Base-by-base conservation (phyloP, 2,888 invertebrate genomes). In the Pachycephus smyrnensis region DNA sequence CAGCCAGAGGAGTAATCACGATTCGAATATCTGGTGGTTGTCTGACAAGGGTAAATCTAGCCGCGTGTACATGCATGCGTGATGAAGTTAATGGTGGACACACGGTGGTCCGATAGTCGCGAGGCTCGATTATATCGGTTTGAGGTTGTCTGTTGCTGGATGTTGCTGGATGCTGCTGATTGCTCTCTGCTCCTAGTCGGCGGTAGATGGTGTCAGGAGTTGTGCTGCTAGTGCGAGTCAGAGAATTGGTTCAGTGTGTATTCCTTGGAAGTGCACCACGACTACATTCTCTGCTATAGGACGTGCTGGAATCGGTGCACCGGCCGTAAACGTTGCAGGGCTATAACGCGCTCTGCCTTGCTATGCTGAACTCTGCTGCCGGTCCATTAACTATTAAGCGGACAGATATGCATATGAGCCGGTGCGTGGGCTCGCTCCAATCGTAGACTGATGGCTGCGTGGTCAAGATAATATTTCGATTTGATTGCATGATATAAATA, bases 381-480 rank as follows among this genome's bases (percentile, higher is more conserved):
- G 78, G 83, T 82, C 87, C 88, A 87, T 88, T 89, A 89, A 86
- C 88, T 87, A 88, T 88, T 88, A 88, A 88, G 85, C 87, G 85
- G 81, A 84, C 84, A 86, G 88, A 89, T 89, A 89, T 89, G 88
- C 87, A 89, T 89, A 89, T 86, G 86, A 88, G 86, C 83, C 82
- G 68, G 77, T 87, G 87, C 88, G 88, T 88, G 87, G 87, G 88
- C 86, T 84, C 83, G 82, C 78, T 86, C 40, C 73, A 78, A 76
- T 69, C 78, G 73, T 75, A 71, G 75, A 71, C 73, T 37, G 73
- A 37, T 77, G 79, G 78, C 68, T 68, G 40, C 69, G 82, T 86
- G 83, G 82, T 69, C 82, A 80, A 86, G 88, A 89, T 88, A 89
- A 88, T 89, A 88, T 87, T 85, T 87, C 85, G 86, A 88, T 87